Base-by-base conservation (phyloP, 2,797 vertebrate genomes). In the Neosalanx taihuensis region DNA sequence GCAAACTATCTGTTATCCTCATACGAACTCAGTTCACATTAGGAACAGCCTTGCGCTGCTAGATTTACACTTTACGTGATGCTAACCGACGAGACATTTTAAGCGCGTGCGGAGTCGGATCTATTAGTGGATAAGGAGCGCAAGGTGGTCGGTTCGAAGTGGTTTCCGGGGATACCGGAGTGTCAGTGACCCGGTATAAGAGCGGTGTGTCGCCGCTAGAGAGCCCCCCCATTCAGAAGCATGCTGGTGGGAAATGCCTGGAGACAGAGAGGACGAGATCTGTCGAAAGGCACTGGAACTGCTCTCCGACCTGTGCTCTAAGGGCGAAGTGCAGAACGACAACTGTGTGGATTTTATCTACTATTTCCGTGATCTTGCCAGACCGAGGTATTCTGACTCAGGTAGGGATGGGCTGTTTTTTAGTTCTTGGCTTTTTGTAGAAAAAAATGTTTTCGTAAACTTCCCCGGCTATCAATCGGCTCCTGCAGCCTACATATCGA, bases 161-260 rank as follows among this genome's bases (percentile, higher is more conserved):
- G 56, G 18, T 17, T 17, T 17, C 51, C 51, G 51, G 51, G 51
- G 51, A 56, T 56, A 56, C 15, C 51, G 51, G 51, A n/a, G 51
- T n/a, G 51, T 56, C 51, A n/a, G 51, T 56, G 51, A n/a, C 17
- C 51, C 51, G 51, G 51, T 56, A 10, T 60, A 26, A 26, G 12
- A 56, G 65, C 31, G 65, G 65, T 53, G 46, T 53, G 70, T 67
- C 69, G 73, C 66, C 59, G 70, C 59, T 60, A 73, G 67, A 68
- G 72, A 76, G 56, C 92, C 88, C 84, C 89, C 91, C 83, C 91
- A 84, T 90, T 91, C 89, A 91, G 91, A 93, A 99, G 95, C 95
- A 99, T 99, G 97, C 95, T 96, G 94, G 91, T 94, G 96, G 96
- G 96, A 95, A 94, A 99, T 99, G 97, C 95, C 95, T 94, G 95